Base-by-base conservation (phyloP, 92 coral and sea anemone genomes). In the Siderastrea radians region DNA sequence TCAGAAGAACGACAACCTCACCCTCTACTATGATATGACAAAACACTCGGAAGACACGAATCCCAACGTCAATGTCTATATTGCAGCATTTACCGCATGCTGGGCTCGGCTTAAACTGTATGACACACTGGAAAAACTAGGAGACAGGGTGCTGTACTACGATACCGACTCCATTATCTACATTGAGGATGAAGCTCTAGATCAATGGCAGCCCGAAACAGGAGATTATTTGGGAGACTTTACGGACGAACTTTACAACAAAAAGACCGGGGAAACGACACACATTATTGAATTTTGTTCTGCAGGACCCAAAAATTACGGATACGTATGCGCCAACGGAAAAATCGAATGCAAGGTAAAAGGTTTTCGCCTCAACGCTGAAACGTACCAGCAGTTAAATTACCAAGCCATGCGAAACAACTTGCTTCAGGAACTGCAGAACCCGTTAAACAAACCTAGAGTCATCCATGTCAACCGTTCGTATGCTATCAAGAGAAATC, bases 51-150 rank as follows among this genome's bases (percentile, higher is more conserved):
- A 69, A 8, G 70, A 51, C 19, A 3, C 67, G 3, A 58, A 86
- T n/a, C 77, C 83, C 54, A 84, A 70, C 3, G 58, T 55, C 9
- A 92, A 84, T 46, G 92, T 92, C 3, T 85, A 88, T 3, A 67
- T 88, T 43, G 94, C 92, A 1, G 89, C 92, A 1, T 91, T 92
- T 62, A 80, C 86, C 0, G 83, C 94, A 2, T 74, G 82, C 1
- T 75, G 79, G 38, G 86, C 92, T 12, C 86, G 94, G 1, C 83
- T 88, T 7, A 50, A 83, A 61, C 52, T 91, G 64, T 88, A 91
- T 69, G 48, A 47, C 12, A 14, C 17, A 58, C 54, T 89, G 60
- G 76, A 68, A 10, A 67, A 12, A 58, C 38, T 85, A 51, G 61
- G 72, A 43, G 62, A 79, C 38, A 44, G 72, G 7, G 81, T 72